Percentiles rank a stretch among this genome's conserved stretches.
phyloP scores from a whole-genome alignment of 2,113 vertebrate species.

The Pluvianellus socialis region DNA sequence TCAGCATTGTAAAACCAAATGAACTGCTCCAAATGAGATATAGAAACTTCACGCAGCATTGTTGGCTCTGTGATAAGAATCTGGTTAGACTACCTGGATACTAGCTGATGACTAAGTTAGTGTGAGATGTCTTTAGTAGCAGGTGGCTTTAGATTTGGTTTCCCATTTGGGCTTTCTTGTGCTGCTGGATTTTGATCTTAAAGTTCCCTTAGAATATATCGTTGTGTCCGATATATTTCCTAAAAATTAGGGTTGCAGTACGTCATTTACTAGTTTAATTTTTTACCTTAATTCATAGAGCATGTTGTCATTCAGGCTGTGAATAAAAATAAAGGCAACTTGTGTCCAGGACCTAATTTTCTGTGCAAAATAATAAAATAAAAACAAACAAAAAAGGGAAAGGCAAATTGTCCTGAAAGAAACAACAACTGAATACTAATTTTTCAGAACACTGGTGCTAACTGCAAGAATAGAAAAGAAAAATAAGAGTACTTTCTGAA shows the following conservation, averaged over 20 bases:
- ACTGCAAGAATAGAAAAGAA: background rate
- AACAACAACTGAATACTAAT: background rate
- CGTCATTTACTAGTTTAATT: background rate
- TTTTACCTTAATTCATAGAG: background rate
- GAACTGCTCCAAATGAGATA: background rate
- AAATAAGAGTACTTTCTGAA: background rate
- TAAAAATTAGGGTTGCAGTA: background rate
- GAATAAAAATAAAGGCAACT: background rate
- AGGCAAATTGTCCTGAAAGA: background rate
- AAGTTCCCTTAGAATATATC: background rate
- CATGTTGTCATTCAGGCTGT: background rate
- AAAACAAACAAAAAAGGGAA: background rate
- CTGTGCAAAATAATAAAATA: background rate
- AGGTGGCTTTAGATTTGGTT: background rate
- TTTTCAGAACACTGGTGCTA: background rate
- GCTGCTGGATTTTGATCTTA: background rate
- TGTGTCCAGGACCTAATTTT: background rate
- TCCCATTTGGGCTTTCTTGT: background rate
- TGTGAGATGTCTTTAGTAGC: background rate
- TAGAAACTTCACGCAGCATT: background rate
- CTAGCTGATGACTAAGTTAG: background rate
- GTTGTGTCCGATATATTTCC: background rate
- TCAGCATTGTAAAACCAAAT: background rate
- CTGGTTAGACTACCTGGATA: background rate
- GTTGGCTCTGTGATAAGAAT: background rate